Evolutionary conservation across 2,888 invertebrate species (phyloP).

Genomic region (Gonocerus acuteangulatus): DNA sequence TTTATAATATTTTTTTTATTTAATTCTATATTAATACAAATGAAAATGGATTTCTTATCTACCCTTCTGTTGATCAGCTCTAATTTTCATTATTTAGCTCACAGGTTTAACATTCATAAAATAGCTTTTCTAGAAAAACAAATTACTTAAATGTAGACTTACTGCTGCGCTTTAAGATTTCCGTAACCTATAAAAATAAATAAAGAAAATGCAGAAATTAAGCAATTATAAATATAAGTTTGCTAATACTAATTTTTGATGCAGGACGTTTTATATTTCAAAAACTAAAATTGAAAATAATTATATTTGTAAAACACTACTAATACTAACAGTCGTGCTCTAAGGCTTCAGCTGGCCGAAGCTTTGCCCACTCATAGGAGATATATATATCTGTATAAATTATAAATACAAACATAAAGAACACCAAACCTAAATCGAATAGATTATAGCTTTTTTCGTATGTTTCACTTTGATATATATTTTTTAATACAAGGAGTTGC

Average conservation of each 20-base stretch:
- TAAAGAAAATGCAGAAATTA: background rate
- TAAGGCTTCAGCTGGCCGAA: background rate
- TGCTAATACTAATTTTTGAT: background rate
- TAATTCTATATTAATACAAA: too few relatives aligned
- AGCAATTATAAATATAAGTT: background rate
- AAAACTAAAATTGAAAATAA: background rate
- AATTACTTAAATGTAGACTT: constrained; percentile 6
- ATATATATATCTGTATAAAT: background rate
- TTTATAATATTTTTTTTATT: too few relatives aligned
- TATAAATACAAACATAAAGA: constrained; percentile 11
- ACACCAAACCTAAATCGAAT: constrained; percentile 21
- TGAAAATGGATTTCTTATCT: background rate
- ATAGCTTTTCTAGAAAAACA: background rate
- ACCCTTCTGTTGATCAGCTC: background rate
- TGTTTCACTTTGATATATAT: constrained; percentile 12
- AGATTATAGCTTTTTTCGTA: constrained; percentile 10
- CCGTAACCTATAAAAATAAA: background rate
- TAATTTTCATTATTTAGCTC: constrained; percentile 5
- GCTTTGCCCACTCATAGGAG: constrained; percentile 15
- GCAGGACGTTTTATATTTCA: background rate
- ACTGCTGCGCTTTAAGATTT: constrained; percentile 11
- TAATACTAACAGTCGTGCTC: background rate
- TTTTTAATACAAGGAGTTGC: background rate
- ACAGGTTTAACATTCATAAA: constrained; percentile 3
- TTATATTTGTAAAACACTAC: background rate